Percentiles rank a stretch among this genome's conserved stretches.
Evolutionary conservation across 2,797 vertebrate genomes (phyloP).

Genomic region (Smutsia gigantea): DNA sequence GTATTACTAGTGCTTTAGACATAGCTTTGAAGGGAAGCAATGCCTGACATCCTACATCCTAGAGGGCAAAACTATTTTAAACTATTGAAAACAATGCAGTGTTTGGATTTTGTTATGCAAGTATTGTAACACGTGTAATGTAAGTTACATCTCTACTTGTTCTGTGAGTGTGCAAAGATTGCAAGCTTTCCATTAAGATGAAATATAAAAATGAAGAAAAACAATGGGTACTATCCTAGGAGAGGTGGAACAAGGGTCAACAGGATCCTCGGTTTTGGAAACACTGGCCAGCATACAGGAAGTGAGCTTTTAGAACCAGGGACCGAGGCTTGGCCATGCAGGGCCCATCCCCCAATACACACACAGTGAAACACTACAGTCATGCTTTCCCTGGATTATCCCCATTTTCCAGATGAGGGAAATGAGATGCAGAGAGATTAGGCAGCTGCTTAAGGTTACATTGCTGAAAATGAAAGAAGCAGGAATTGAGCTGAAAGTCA

Average conservation of each 20-base stretch:
- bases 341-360: no score
- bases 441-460: background rate
- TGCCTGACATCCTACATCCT: background rate
- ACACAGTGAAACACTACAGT: background rate
- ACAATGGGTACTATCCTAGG: background rate
- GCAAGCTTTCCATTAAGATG: background rate
- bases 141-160: background rate
- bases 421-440: background rate
- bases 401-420: background rate
- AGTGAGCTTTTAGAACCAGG: background rate
- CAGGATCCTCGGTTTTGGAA: background rate
- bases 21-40: background rate
- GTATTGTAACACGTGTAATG: background rate
- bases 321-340: background rate
- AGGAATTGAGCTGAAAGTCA: background rate
- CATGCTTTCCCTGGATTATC: background rate
- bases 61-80: conserved; percentile 23
- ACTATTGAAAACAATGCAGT: conserved; percentile 29
- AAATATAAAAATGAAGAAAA: conserved; percentile 38
- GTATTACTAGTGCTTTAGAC: background rate
- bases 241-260: background rate
- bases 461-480: background rate
- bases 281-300: background rate
- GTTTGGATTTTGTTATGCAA: background rate
- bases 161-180: background rate